Evolutionary conservation across 2,888 invertebrate species (phyloP), one percentile per base, ranked within the genome.

Genomic region (Watsonalla cultraria): DNA sequence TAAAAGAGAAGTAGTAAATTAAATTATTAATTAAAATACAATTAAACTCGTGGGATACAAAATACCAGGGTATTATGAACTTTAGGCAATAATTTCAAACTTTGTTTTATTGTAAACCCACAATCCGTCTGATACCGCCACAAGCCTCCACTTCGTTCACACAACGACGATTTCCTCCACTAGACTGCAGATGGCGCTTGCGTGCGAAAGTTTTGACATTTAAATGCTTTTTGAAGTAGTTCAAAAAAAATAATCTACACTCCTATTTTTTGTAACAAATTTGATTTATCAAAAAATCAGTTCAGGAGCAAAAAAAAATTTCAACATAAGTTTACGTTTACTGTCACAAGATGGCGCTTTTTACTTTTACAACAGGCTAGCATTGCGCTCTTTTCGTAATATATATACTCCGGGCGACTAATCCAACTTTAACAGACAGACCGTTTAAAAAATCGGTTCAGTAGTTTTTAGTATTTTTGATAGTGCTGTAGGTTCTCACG

Each of bases 111-210:
- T 9, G 37, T 37, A 4, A 35, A 34, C 49, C 73, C 74, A 59
- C 75, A 75, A 74, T 69, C 75, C 69, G 75, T 73, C 73, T 76
- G 76, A 73, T 75, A 75, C 61, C 58, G 58, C 57, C 55, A 56
- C 58, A 51, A 59, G 2, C 35, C 13, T 13, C 35, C 13, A 14
- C 14, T 59, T 60, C 55, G 55, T 59, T 60, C 54, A 54, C 54
- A 65, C 76, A 76, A 76, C 76, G 76, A 76, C 75, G 76, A 76
- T 76, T 76, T 73, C 65, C 67, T 5, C 37, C 37, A 11, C 39
- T 52, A 42, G 11, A n/a, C 39, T 24, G 47, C 33, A 47, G 47
- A 52, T 39, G 46, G 49, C 49, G 49, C 33, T 39, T 37, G 11
- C 35, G 6, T 13, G 9, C 35, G n/a, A 2, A 33, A 33, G n/a